Evolutionary conservation across 2,888 invertebrate genomes (phyloP).

Genomic region (Eremobia ochroleuca): DNA sequence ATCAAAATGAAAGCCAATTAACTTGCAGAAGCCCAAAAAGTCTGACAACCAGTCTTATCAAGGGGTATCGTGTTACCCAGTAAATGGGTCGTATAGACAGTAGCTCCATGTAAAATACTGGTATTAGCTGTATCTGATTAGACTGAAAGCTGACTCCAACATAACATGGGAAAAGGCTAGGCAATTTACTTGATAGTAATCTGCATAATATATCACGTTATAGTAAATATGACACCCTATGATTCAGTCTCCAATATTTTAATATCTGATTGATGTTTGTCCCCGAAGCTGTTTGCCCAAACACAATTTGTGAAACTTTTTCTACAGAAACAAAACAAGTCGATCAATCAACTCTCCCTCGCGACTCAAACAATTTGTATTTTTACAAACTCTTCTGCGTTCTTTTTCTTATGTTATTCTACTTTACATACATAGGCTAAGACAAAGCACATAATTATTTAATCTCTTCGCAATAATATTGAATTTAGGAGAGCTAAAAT

Average conservation of each 20-base stretch:
- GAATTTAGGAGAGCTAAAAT: neutral
- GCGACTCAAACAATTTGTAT: constrained; percentile 41
- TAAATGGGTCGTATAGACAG: neutral
- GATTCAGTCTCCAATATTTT: constrained; percentile 52
- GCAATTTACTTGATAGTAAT: neutral
- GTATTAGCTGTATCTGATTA: neutral
- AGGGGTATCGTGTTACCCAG: neutral
- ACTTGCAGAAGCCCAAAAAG: neutral
- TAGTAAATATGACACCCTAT: neutral
- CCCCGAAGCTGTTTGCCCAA: constrained; percentile 40
- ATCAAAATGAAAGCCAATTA: neutral
- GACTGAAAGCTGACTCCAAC: neutral
- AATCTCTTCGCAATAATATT: neutral
- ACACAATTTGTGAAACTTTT: constrained; percentile 58
- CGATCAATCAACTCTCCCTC: constrained; percentile 56
- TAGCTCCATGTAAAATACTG: neutral
- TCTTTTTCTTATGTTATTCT: constrained; percentile 9
- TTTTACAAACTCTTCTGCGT: constrained; percentile 46
- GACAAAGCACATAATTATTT: neutral
- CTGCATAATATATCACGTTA: neutral
- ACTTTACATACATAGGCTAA: neutral
- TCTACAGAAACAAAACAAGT: constrained; percentile 57
- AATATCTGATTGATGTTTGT: constrained; percentile 57
- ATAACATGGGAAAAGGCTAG: neutral
- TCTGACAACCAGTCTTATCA: neutral